Evolutionary conservation across 2,797 vertebrate species (phyloP).

Genomic region (Phaenicophaeus curvirostris): DNA sequence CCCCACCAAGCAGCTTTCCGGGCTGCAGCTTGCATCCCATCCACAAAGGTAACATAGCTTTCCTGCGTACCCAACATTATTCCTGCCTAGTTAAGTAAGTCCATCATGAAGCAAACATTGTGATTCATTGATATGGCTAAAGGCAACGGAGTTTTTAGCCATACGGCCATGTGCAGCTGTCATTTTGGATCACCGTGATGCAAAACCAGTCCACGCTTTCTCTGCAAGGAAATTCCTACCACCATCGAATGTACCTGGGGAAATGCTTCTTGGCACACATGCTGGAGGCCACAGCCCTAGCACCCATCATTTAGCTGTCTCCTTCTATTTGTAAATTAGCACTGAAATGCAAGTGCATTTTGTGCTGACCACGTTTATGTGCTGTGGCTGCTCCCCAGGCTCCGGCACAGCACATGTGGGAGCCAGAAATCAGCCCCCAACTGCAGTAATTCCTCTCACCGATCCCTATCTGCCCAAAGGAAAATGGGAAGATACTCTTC

Average conservation of each 20-base stretch:
- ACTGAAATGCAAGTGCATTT: neutral
- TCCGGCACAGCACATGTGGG: accelerated
- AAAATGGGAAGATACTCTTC: accelerated
- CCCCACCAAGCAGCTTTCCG: accelerated
- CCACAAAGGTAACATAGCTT: neutral
- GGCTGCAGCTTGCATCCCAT: neutral
- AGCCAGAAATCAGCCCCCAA: neutral
- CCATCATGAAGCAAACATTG: accelerated
- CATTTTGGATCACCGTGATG: neutral
- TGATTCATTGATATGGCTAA: neutral
- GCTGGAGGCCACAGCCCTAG: neutral
- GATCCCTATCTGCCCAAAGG: neutral
- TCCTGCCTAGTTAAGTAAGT: neutral
- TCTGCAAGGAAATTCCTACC: neutral
- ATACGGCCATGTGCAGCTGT: neutral
- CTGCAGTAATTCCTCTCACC: accelerated
- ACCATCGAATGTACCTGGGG: accelerated
- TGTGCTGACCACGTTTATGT: neutral
- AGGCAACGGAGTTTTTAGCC: neutral
- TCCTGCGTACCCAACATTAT: neutral
- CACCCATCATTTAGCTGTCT: neutral
- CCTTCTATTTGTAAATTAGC: neutral
- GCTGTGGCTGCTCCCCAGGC: neutral
- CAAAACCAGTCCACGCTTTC: neutral
- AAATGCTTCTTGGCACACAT: neutral